Percentiles rank a stretch among this genome's conserved stretches.
phyloP scores from a whole-genome alignment of 2,113 vertebrate species.

The Noctilio leporinus region DNA sequence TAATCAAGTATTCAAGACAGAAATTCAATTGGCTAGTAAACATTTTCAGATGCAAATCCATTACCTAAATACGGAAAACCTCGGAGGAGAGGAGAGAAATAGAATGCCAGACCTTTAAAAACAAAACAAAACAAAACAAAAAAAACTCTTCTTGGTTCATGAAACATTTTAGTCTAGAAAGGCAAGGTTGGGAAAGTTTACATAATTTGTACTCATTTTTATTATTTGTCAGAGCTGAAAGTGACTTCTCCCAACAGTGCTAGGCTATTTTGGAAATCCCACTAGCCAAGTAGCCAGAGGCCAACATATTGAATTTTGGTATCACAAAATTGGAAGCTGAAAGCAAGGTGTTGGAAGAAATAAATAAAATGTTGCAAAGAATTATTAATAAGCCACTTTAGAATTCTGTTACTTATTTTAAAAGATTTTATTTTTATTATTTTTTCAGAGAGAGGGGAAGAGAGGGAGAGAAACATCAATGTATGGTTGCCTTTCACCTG shows the following conservation, averaged over 20 bases:
- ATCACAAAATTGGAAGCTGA: not conserved
- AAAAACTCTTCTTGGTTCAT: not conserved
- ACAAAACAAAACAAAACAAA: not conserved
- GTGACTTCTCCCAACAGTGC: not conserved
- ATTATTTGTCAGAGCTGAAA: not conserved
- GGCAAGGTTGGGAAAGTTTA: not conserved
- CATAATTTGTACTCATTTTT: not conserved
- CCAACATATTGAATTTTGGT: not conserved
- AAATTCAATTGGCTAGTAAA: not conserved
- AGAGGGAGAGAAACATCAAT: too few species aligned
- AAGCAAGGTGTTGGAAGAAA: not conserved
- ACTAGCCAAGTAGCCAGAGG: not conserved
- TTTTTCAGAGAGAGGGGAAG: too few species aligned
- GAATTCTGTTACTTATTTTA: not conserved
- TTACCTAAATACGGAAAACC: not conserved
- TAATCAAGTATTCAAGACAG: not conserved
- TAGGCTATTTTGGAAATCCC: not conserved
- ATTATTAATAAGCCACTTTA: not conserved
- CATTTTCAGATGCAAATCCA: not conserved
- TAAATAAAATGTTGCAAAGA: not conserved
- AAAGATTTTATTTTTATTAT: too few species aligned
- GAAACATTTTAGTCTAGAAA: not conserved
- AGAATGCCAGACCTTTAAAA: not conserved
- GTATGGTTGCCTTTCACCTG: too few species aligned
- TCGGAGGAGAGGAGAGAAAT: not conserved